Base-by-base conservation (phyloP, 2,113 vertebrate genomes). In the Anoura caudifer region DNA sequence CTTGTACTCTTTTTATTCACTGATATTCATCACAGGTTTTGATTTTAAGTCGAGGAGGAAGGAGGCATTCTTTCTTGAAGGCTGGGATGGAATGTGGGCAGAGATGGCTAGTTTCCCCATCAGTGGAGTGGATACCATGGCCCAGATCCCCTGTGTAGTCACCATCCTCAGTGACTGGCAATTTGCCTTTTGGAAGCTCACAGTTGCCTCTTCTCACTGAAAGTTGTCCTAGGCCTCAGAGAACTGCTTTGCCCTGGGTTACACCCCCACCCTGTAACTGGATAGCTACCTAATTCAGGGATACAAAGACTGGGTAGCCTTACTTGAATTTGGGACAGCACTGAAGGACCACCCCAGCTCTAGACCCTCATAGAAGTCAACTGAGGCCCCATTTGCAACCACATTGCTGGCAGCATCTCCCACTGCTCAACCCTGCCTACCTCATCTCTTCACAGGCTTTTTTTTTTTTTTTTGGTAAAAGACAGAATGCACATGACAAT, bases 251-350 rank as follows among this genome's bases (percentile, higher is more conserved):
- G 63, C 13, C 9, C 16, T 65, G 15, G 36, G 28, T 85, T 36
- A 52, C 1, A 28, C 14, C 41, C 2, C 2, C n/a, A 43, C 3
- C 26, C 9, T 28, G 15, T 5, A 9, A 11, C 17, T 83, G 5
- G 12, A 33, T 82, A n/a, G 79, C 12, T 85, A 19, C 17, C 12
- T 76, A 24, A 63, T 36, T 67, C 45, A 76, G 33, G 11, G 16
- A 63, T 75, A 56, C 4, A 92, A 75, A 86, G 52, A 5, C 5
- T 31, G 9, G 5, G 2, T 11, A 81, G 1, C 1, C 9, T 65
- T 56, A 11, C 6, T 75, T 72, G 33, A 79, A 85, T 79, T 36
- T 72, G 7, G 7, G 50, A 45, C 22, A 73, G 28, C 26, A 26
- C 10, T 43, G 15, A 91, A 76, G 28, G 11, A 13, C 8, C 41